Evolutionary conservation across 2,113 vertebrate genomes (phyloP), one percentile per base, ranked within the genome.

Genomic region (Brachionichthys hirsutus): DNA sequence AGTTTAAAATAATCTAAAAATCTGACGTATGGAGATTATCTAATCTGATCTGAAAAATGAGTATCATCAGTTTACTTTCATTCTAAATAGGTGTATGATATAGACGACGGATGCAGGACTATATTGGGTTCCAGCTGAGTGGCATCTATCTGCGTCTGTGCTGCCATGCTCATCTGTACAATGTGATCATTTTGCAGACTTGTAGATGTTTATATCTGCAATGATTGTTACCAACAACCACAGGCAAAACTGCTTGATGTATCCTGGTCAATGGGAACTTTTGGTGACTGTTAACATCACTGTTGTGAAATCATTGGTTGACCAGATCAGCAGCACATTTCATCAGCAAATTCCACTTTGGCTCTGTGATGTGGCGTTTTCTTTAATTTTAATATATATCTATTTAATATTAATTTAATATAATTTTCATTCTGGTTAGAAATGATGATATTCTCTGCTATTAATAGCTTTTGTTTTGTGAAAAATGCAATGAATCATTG

Each of bases 401-500:
- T n/a, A 53, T 9, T n/a, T 22, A 18, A 15, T 56, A 17, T 54
- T 6, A 18, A 53, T 9, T n/a, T 22, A 18, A 15, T 56, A 17
- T 54, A 44, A 56, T 20, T n/a, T 40, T 61, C 38, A 55, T 63
- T 47, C 20, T 12, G 17, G n/a, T 46, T 18, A 41, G 22, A 53
- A 65, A 54, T 16, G 20, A 50, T 58, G n/a, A 24, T 18, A 76
- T 67, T 62, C 15, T 18, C 46, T 56, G 50, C 20, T 40, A 34
- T 60, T 67, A 40, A 68, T 69, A 19, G 41, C 63, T 54, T 61
- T 50, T n/a, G n/a, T n/a, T 82, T 67, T 47, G 67, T 20, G 62
- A 67, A 36, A 68, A 67, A 79, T 62, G 46, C 44, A 40, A 84
- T 64, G 69, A 78, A 57, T 75, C 74, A 60, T 9, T 79, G 59